Percentiles rank a stretch among this genome's conserved stretches.
Conservation (phyloP, 64 coral and sea anemone species). For the Montipora foliosa region DNA sequence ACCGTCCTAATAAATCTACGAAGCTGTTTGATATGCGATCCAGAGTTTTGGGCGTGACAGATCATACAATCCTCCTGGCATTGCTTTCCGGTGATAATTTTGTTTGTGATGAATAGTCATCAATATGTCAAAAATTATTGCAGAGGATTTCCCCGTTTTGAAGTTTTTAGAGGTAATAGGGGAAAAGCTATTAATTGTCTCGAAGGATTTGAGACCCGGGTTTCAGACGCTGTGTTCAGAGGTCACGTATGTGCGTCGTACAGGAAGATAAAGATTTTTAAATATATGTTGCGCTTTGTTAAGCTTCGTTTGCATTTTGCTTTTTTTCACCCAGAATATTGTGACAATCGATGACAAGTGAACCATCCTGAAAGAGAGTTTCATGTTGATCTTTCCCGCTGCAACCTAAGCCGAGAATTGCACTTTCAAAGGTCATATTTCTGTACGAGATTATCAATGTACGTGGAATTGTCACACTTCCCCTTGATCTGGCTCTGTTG, state of each 20-base stretch:
- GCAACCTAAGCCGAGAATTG: not conserved
- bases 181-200: too few species aligned
- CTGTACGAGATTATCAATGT: not conserved
- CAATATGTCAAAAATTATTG: too few species aligned
- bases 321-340: not conserved
- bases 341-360: not conserved
- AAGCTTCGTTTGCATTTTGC: not conserved
- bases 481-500: conserved; percentile 5
- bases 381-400: not conserved
- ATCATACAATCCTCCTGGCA: too few species aligned
- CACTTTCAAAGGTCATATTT: not conserved
- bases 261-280: not conserved
- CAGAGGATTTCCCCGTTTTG: too few species aligned
- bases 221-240: not conserved
- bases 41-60: too few species aligned
- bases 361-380: not conserved
- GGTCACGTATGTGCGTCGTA: not conserved
- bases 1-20: too few species aligned
- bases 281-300: not conserved
- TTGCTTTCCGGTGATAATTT: too few species aligned
- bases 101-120: too few species aligned
- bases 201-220: not conserved
- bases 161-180: too few species aligned
- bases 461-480: not conserved
- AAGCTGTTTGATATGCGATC: too few species aligned